These are phyloP conservation scores for Pristiophorus japonicus DNA, from an alignment of 2,113 vertebrate species.

Conservation along the genomic window DNA sequence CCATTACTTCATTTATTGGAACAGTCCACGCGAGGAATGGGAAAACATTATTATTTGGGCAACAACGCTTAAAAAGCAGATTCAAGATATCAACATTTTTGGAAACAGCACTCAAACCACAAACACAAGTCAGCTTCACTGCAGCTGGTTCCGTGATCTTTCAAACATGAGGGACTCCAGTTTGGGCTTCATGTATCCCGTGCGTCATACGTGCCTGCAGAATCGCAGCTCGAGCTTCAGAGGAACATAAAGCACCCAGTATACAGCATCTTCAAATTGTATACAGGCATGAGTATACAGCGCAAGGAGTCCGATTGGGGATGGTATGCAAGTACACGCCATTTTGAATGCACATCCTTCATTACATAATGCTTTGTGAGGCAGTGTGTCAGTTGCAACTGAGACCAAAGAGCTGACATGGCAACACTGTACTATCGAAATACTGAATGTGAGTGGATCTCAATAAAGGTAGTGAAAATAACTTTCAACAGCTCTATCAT, in stretches of 20 bases:
- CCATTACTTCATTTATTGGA: neutral
- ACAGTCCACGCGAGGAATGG: neutral
- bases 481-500: neutral
- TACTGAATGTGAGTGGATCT: neutral
- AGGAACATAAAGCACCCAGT: neutral
- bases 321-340: neutral
- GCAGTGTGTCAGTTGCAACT: neutral
- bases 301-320: neutral
- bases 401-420: neutral
- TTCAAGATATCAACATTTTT: neutral
- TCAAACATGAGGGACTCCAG: neutral
- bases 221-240: neutral
- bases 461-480: neutral
- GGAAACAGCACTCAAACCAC: neutral
- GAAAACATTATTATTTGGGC: neutral
- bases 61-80: neutral
- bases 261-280: neutral
- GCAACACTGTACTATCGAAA: neutral
- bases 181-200: neutral
- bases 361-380: neutral
- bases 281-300: neutral
- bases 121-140: neutral
- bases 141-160: neutral
- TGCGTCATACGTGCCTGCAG: neutral
- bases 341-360: neutral